Evolutionary conservation across 2,888 invertebrate species (phyloP), one percentile per base, ranked within the genome.

Genomic region (Hanleya hanleyi): DNA sequence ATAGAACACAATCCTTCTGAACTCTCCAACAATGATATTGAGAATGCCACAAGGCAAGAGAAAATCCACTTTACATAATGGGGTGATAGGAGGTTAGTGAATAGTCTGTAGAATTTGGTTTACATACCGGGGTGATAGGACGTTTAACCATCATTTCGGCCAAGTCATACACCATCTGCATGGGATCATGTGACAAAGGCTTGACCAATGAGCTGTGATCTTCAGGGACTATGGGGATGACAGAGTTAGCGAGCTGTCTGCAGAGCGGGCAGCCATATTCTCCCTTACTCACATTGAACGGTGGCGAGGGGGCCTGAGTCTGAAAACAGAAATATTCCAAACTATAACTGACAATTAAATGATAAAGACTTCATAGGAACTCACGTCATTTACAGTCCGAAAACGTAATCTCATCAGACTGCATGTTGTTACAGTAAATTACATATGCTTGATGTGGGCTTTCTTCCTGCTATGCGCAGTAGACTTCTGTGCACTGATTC

Each of bases 241-340:
- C 96, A 12, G 96, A 95, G 91, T 97, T 97, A 0, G 96, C 95
- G 70, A 96, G 91, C 92, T 98, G 97, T 18, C 98, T 94, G 91
- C 98, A 99, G 79, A 98, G 93, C 35, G 98, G 98, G 91, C 98
- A 98, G 83, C 95, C 94, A 92, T 96, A 98, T 92, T 98, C 98
- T 67, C 85, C 86, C 69, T 86, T 88, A 73, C 75, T 82, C 75
- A 87, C 87, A 67, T 91, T 84, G 49, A 87, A 89, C 47, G 92
- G 93, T 84, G 95, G 81, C 4, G 79, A 68, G 26, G 77, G 79
- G n/a, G 84, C 79, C 61, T 84, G 84, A 7, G 80, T 81, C 84
- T 85, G 79, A 51, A 70, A 41, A n/a, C n/a, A n/a, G n/a, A n/a
- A 26, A 37, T 15, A 69, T 22, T 29, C 12, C 1, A 57, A 15